Evolutionary conservation across 2,888 invertebrate species (phyloP).

Genomic region (Diaprepes abbreviatus): DNA sequence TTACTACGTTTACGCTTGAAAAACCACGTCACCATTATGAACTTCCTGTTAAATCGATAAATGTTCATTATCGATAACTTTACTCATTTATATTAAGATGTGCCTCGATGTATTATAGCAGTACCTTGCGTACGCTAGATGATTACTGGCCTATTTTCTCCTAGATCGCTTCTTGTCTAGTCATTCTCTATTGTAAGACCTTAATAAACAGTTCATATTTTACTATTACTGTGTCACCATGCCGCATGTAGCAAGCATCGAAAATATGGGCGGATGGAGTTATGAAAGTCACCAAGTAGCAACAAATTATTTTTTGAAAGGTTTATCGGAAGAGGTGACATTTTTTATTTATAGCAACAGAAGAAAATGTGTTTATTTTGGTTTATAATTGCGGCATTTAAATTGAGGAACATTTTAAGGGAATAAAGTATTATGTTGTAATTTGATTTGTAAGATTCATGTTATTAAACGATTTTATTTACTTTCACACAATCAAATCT

Average conservation of each 20-base stretch:
- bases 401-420: too few relatives aligned
- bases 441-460: too few relatives aligned
- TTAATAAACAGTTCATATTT: slow-evolving; percentile 34
- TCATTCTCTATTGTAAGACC: slow-evolving; percentile 46
- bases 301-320: not conserved
- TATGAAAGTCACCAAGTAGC: not conserved
- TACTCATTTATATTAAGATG: not conserved
- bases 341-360: not conserved
- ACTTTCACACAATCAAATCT: too few relatives aligned
- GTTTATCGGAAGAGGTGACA: not conserved
- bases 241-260: slow-evolving; percentile 8
- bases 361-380: not conserved
- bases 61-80: slow-evolving; percentile 18
- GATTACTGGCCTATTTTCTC: slow-evolving; percentile 49
- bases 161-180: slow-evolving; percentile 46
- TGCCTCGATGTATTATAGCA: slow-evolving; percentile 25
- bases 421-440: too few relatives aligned
- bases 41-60: not conserved
- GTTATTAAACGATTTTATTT: too few relatives aligned
- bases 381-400: too few relatives aligned
- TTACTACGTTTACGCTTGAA: too few relatives aligned
- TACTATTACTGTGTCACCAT: slow-evolving; percentile 41
- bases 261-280: not conserved
- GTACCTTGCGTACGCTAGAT: slow-evolving; percentile 48
- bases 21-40: too few relatives aligned